Percentiles rank a stretch among this genome's conserved stretches.
phyloP scores from a whole-genome alignment of 2,797 vertebrate species.

The Protosalanx chinensis region DNA sequence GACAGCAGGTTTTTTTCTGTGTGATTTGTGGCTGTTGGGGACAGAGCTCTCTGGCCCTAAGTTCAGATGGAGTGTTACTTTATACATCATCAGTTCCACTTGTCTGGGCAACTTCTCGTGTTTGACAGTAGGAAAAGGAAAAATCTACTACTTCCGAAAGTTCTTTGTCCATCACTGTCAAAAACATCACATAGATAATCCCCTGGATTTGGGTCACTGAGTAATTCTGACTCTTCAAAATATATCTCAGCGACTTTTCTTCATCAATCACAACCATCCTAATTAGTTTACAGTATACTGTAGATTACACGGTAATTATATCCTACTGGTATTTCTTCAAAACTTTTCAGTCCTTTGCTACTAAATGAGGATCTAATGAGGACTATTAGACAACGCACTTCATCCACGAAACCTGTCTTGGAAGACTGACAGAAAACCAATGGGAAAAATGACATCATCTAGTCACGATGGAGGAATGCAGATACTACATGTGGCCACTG shows the following conservation, averaged over 20 bases:
- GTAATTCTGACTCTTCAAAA: neutral
- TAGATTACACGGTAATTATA: neutral
- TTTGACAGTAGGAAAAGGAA: constrained; percentile 38
- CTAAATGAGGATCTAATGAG: neutral
- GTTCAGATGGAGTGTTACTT: constrained; percentile 4
- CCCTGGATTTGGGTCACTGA: neutral
- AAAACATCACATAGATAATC: constrained; percentile 1
- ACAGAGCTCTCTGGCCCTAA: neutral
- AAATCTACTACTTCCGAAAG: neutral
- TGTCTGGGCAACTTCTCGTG: constrained; percentile 27
- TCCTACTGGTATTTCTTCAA: neutral
- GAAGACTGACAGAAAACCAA: constrained; percentile 1
- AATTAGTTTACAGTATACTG: neutral
- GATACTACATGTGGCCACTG: constrained; percentile 64
- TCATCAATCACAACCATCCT: constrained; percentile 1
- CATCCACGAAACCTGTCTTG: constrained; percentile 4
- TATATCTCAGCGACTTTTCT: neutral
- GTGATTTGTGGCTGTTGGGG: neutral
- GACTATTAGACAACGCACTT: constrained; percentile 20
- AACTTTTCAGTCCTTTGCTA: neutral
- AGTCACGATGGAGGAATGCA: constrained; percentile 59
- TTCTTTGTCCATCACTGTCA: constrained; percentile 20
- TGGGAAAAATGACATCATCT: constrained; percentile 63
- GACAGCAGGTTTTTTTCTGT: neutral
- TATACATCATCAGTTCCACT: constrained; percentile 36